Evolutionary conservation across 2,888 invertebrate genomes (phyloP).

Genomic region (Willowsia nigromaculata): DNA sequence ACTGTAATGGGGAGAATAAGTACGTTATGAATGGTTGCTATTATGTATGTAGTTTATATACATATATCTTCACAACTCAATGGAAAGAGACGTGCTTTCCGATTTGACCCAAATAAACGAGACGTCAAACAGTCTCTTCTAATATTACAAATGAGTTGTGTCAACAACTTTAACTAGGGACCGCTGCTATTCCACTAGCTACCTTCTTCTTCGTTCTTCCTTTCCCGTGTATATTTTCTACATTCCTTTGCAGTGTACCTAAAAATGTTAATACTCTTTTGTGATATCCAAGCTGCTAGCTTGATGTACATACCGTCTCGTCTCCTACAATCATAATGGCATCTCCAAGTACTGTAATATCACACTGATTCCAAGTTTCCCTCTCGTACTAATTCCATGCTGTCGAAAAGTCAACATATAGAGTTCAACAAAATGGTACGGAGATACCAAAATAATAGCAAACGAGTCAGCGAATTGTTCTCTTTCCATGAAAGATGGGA

Average conservation of each 20-base stretch:
- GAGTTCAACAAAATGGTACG: not conserved
- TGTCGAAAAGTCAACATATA: conserved; percentile 18
- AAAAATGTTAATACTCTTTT: not conserved
- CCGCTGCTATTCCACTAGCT: not conserved
- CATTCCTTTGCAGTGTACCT: not conserved
- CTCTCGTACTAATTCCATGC: conserved; percentile 39
- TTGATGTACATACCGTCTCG: not conserved
- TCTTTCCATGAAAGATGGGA: conserved; percentile 45
- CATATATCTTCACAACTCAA: not conserved
- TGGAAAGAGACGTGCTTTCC: conserved; percentile 18
- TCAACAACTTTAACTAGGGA: conserved; percentile 63
- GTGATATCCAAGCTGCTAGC: not conserved
- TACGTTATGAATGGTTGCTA: conserved; percentile 15
- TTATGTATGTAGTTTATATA: not conserved
- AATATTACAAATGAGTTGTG: conserved; percentile 67
- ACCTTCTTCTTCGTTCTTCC: not conserved
- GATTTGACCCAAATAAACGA: conserved; percentile 65
- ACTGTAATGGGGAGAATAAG: conserved; percentile 17
- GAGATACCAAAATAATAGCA: not conserved
- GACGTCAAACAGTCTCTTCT: conserved; percentile 63
- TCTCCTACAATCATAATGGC: not conserved
- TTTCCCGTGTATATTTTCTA: too few relatives aligned
- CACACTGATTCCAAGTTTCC: conserved; percentile 22
- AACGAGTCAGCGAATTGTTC: conserved; percentile 53
- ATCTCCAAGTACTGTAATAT: not conserved